Conservation (phyloP, 92 coral and sea anemone species). For the Plumapathes pennacea region DNA sequence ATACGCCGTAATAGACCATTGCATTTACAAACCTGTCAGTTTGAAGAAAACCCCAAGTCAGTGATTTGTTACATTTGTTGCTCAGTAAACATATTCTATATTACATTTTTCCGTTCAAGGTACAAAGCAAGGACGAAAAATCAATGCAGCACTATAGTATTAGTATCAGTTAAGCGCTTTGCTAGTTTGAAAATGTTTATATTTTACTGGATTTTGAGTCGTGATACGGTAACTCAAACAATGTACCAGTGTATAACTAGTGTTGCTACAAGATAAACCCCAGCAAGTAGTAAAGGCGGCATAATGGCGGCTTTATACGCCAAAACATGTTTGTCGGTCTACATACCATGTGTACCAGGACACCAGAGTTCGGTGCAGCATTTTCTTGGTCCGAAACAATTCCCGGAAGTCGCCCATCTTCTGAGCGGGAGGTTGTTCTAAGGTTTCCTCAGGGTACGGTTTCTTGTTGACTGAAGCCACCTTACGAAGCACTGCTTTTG, state of each 20-base stretch:
- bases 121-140: background rate
- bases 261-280: too few relatives aligned
- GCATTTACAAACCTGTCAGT: constrained; percentile 34
- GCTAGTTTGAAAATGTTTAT: too few relatives aligned
- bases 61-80: too few relatives aligned
- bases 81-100: too few relatives aligned
- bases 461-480: constrained; percentile 45
- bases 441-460: constrained; percentile 20
- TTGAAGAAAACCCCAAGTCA: too few relatives aligned
- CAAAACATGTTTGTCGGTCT: background rate
- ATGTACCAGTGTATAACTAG: too few relatives aligned
- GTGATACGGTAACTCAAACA: too few relatives aligned
- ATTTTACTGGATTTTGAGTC: too few relatives aligned
- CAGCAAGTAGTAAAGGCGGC: too few relatives aligned
- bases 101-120: background rate
- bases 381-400: constrained; percentile 35
- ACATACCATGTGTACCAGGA: constrained; percentile 65
- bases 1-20: constrained; percentile 46
- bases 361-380: constrained; percentile 45
- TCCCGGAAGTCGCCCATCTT: constrained; percentile 43
- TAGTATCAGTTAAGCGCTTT: too few relatives aligned
- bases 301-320: background rate
- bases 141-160: too few relatives aligned
- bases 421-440: constrained; percentile 17
- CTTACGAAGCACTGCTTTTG: constrained; percentile 35